Evolutionary conservation across 2,888 invertebrate species (phyloP).

Genomic region (Mythimna impura): DNA sequence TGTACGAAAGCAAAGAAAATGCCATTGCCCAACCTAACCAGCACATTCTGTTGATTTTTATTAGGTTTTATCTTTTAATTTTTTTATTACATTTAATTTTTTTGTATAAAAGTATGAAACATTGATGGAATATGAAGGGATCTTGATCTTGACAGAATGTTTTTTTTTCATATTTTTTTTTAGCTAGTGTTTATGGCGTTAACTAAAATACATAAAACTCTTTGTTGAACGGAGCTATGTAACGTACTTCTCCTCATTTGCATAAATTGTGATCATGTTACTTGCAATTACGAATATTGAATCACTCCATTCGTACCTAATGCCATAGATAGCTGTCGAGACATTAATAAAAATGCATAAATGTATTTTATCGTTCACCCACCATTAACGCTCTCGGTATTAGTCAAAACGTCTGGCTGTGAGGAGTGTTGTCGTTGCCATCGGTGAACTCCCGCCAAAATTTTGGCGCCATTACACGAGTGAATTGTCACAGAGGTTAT

Average conservation of each 20-base stretch:
- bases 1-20: slow-evolving; percentile 79
- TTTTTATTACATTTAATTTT: slow-evolving; percentile 52
- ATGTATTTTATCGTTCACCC: slow-evolving; percentile 85
- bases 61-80: slow-evolving; percentile 7
- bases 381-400: slow-evolving; percentile 81
- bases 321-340: slow-evolving; percentile 56
- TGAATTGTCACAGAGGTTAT: slow-evolving; percentile 88
- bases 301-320: slow-evolving; percentile 25
- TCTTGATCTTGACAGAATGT: slow-evolving; percentile 11
- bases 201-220: slow-evolving; percentile 8
- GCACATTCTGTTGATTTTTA: slow-evolving; percentile 73
- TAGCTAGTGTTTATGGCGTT: background rate
- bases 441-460: slow-evolving; percentile 82
- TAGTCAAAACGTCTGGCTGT: slow-evolving; percentile 80
- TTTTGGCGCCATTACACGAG: slow-evolving; percentile 87
- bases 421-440: slow-evolving; percentile 72
- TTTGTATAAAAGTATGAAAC: slow-evolving; percentile 28
- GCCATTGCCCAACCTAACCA: slow-evolving; percentile 85
- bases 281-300: slow-evolving; percentile 44
- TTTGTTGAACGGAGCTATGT: slow-evolving; percentile 2
- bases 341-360: slow-evolving; percentile 79
- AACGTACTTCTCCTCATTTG: background rate
- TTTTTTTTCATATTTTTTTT: slow-evolving; percentile 10
- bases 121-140: background rate
- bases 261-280: background rate